Evolutionary conservation across 2,113 vertebrate species (phyloP), one percentile per base, ranked within the genome.

Genomic region (Channa maculata): DNA sequence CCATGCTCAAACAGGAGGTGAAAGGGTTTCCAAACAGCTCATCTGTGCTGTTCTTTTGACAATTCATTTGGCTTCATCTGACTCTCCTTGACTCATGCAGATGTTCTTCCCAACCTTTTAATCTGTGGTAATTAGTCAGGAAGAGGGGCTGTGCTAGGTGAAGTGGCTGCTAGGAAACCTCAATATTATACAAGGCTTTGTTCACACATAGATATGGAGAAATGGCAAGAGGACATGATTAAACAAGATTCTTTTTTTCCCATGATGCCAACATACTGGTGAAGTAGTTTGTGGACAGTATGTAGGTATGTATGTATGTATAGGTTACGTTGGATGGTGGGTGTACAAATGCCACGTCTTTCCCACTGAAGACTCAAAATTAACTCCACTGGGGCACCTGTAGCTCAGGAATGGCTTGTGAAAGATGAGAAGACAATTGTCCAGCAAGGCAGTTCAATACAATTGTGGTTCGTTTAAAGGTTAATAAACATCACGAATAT

Each of bases 31-130:
- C 37, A 75, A 71, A 81, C 24, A 53, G 52, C 66, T 58, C 48
- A 52, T 78, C 49, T 65, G 51, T 5, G 14, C 44, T 62, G 33
- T 72, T 71, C 53, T 68, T 24, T 10, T 50, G 65, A 33, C 44
- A 51, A 65, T 62, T 75, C 44, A 50, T 79, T 67, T 74, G 52
- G 65, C 63, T 79, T 61, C 37, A 49, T 77, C 52, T 71, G 66
- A 74, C 55, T 76, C 55, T 75, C 80, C 63, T 66, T 81, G 75
- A 79, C 71, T 72, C 41, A 8, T 73, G 60, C 76, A 67, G 65
- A 83, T 79, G 65, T 73, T 74, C 36, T 52, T 65, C n/a, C 55
- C 59, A 84, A 82, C 85, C 75, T 84, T 78, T 85, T 61, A 71
- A 80, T 78, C 65, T 64, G 66, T 38, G 55, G 52, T 80, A 76